phyloP scores from a whole-genome alignment of 2,888 invertebrate species.

The Hermodice carunculata region DNA sequence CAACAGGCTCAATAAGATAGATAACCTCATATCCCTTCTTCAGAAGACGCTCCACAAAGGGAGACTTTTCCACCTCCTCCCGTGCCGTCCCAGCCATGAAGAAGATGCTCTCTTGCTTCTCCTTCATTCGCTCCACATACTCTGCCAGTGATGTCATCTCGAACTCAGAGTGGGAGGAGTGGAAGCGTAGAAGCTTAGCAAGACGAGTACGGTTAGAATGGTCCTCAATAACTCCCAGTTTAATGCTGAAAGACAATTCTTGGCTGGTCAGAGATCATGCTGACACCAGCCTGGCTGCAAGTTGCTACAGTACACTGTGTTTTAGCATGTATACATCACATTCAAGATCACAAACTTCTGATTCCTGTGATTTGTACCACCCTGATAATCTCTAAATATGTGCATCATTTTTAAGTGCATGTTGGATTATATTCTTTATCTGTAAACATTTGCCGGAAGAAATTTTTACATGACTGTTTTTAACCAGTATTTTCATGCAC shows the following conservation, averaged over 20 bases:
- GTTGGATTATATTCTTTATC: too few species aligned
- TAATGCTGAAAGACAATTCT: conserved; percentile 78
- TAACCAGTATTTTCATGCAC: too few species aligned
- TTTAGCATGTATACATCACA: too few species aligned
- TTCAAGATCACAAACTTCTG: too few species aligned
- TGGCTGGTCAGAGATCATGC: too few species aligned
- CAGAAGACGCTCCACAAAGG: conserved; percentile 94
- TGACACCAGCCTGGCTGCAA: too few species aligned
- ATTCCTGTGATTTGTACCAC: too few species aligned
- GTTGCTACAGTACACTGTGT: too few species aligned
- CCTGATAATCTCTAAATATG: too few species aligned
- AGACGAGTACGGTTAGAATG: conserved; percentile 95
- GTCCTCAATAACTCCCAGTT: conserved; percentile 98
- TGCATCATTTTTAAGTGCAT: too few species aligned
- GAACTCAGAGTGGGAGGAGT: conserved; percentile 79
- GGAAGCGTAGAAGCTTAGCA: conserved; percentile 93
- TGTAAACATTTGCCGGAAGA: too few species aligned
- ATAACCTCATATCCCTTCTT: conserved; percentile 92
- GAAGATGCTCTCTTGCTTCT: conserved; percentile 93
- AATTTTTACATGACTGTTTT: too few species aligned
- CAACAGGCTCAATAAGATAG: conserved; percentile 95
- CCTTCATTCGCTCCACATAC: conserved; percentile 95
- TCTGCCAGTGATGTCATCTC: conserved; percentile 83
- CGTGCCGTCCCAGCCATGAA: conserved; percentile 95
- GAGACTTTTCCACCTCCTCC: conserved; percentile 89